Conservation (phyloP, 2,888 invertebrate species). For the Geotrupes spiniger region DNA sequence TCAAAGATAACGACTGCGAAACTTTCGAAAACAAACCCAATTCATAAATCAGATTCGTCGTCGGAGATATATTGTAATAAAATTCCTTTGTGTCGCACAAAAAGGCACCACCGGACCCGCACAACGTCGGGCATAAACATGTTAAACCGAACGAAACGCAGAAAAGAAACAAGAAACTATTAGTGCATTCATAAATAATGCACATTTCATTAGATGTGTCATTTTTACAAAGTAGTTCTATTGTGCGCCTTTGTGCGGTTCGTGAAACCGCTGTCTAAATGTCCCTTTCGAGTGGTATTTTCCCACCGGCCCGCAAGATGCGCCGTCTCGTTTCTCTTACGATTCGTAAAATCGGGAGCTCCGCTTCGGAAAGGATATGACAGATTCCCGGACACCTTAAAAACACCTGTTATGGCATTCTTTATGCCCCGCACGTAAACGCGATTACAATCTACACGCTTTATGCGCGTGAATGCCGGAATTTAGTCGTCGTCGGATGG, state of each 20-base stretch:
- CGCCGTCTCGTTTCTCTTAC: conserved; percentile 2
- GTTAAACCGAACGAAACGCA: neutral
- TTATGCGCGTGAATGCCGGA: too few relatives aligned
- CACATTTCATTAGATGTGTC: conserved; percentile 45
- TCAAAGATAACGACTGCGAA: too few relatives aligned
- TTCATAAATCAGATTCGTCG: neutral
- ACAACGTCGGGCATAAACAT: neutral
- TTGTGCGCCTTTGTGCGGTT: conserved; percentile 35
- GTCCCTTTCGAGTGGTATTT: conserved; percentile 5
- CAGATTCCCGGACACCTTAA: conserved; percentile 2
- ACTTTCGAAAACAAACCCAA: conserved; percentile 1
- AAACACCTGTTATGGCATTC: conserved; percentile 20
- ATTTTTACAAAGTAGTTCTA: conserved; percentile 43
- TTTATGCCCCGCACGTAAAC: conserved; percentile 12
- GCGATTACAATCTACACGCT: conserved; percentile 15
- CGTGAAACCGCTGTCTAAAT: conserved; percentile 8
- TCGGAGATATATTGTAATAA: too few relatives aligned
- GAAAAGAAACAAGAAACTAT: conserved; percentile 24
- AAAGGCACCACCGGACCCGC: neutral
- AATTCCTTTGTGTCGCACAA: too few relatives aligned
- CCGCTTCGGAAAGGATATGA: neutral
- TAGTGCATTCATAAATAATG: conserved; percentile 40
- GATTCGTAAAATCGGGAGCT: conserved; percentile 5
- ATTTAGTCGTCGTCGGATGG: too few relatives aligned
- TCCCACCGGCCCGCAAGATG: conserved; percentile 3